Evolutionary conservation across 23 tunicate genomes (phyloP).

Genomic region (Pegea sp.): DNA sequence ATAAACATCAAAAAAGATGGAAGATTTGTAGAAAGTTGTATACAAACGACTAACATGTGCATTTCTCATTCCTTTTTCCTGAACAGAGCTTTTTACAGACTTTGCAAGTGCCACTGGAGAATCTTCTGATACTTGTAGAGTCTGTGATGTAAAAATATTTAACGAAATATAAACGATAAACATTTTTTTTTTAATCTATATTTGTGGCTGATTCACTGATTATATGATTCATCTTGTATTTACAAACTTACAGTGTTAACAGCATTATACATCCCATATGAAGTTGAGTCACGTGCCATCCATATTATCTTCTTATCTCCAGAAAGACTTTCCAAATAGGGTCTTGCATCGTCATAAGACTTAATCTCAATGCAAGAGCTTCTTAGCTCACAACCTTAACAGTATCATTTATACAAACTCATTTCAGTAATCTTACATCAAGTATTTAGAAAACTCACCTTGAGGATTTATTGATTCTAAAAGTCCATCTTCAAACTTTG

Average conservation of each 20-base stretch:
- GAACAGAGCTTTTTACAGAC: conserved; percentile 32
- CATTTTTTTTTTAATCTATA: too few species aligned
- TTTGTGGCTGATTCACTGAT: too few species aligned
- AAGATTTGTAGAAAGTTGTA: neutral
- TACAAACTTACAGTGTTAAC: conserved; percentile 20
- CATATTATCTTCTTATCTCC: conserved; percentile 5
- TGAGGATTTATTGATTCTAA: too few species aligned
- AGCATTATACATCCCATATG: conserved; percentile 74
- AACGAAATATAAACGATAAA: too few species aligned
- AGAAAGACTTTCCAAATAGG: neutral
- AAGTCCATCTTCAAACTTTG: too few species aligned
- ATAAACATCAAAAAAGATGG: neutral
- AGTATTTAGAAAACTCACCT: too few species aligned
- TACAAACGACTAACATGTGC: conserved; percentile 49
- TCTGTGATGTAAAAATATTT: conserved; percentile 7
- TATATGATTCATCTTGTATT: neutral
- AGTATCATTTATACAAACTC: neutral
- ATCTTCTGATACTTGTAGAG: conserved; percentile 18
- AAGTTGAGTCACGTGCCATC: conserved; percentile 42
- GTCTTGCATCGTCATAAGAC: conserved; percentile 21
- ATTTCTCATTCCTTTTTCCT: conserved; percentile 53
- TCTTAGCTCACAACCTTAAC: conserved; percentile 14
- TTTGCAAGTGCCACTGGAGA: conserved; percentile 53
- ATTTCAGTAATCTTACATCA: too few species aligned
- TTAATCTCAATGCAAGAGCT: conserved; percentile 16